phyloP scores from a whole-genome alignment of 2,113 vertebrate species.

The Gambusia holbrooki region DNA sequence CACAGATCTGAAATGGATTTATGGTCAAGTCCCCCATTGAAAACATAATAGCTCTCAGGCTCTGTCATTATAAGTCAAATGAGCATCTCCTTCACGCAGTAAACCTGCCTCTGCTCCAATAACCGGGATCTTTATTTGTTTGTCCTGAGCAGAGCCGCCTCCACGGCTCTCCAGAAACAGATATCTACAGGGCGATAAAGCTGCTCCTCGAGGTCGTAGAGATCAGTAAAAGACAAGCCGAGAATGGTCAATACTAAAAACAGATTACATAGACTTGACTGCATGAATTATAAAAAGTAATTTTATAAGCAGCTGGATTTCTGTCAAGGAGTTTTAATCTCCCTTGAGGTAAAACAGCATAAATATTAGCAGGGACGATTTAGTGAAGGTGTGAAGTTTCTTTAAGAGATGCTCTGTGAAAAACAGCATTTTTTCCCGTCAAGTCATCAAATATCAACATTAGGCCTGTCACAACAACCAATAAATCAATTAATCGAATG shows the following conservation, averaged over 20 bases:
- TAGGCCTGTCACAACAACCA: too few relatives aligned
- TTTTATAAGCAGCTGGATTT: neutral
- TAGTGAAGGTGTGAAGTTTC: too few relatives aligned
- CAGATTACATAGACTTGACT: neutral
- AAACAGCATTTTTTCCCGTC: neutral
- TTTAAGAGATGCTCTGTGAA: neutral
- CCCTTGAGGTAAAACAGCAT: neutral
- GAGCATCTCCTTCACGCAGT: slow-evolving; percentile 52
- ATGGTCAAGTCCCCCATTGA: slow-evolving; percentile 64
- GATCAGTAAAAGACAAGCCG: slow-evolving; percentile 36
- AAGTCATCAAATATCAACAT: neutral
- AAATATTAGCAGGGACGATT: neutral
- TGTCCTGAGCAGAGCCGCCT: slow-evolving; percentile 27
- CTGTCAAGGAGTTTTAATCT: neutral
- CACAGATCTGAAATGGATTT: slow-evolving; percentile 64
- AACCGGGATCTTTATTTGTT: slow-evolving; percentile 63
- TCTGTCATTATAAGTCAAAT: slow-evolving; percentile 70
- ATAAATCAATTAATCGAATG: too few relatives aligned
- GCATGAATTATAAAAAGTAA: neutral
- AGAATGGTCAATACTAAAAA: slow-evolving; percentile 23
- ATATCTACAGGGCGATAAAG: slow-evolving; percentile 35
- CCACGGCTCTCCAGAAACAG: neutral
- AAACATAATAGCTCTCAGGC: slow-evolving; percentile 62
- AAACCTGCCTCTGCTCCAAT: slow-evolving; percentile 61
- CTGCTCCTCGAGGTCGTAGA: slow-evolving; percentile 23